Conservation (phyloP, 2,797 vertebrate genomes). For the Eidolon dupreanum region DNA sequence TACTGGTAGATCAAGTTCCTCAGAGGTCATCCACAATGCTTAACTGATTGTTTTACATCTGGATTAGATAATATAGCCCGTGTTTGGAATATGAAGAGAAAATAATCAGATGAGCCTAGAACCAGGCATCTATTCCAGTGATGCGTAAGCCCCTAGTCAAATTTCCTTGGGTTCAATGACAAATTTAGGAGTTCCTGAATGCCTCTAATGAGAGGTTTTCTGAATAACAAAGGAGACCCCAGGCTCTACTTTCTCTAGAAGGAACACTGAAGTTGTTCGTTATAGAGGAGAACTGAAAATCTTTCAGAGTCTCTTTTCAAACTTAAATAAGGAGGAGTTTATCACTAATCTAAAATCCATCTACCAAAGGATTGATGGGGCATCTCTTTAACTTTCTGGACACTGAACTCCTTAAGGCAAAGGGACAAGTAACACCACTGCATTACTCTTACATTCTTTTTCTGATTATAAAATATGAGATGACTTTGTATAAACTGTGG, state of each 20-base stretch:
- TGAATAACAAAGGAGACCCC: slow-evolving; percentile 2
- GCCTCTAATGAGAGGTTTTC: background rate
- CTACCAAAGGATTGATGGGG: background rate
- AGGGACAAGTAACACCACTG: background rate
- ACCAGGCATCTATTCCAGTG: background rate
- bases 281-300: background rate
- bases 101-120: background rate
- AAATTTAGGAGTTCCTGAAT: background rate
- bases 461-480: background rate
- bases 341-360: background rate
- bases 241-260: background rate
- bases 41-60: background rate
- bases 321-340: background rate
- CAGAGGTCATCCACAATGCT: background rate
- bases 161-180: background rate
- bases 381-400: background rate
- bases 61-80: background rate
- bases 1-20: background rate
- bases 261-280: background rate
- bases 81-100: background rate
- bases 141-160: background rate
- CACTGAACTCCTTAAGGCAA: background rate
- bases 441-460: background rate
- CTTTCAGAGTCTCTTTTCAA: background rate
- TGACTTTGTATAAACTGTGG: background rate